phyloP scores from a whole-genome alignment of 2,797 vertebrate species.

The Brachyalestes nurse region DNA sequence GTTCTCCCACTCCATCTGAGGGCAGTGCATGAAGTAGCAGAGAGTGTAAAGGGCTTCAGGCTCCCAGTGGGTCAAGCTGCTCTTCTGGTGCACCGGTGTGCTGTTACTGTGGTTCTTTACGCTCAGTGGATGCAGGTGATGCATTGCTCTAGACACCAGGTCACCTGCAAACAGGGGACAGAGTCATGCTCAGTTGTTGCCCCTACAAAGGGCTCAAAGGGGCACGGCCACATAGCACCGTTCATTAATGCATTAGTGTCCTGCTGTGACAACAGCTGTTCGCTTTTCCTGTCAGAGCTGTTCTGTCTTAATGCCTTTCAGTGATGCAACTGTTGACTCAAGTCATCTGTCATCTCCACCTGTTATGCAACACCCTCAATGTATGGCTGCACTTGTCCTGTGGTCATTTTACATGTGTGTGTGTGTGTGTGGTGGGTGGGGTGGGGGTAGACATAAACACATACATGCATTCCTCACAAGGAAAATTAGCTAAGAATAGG shows the following conservation, averaged over 20 bases:
- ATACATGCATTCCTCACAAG: conserved; percentile 5
- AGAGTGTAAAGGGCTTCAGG: conserved; percentile 95
- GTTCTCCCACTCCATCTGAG: conserved; percentile 97
- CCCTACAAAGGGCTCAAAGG: not conserved
- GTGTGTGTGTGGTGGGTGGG: too few relatives aligned
- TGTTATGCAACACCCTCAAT: conserved; percentile 13
- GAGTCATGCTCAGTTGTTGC: not conserved
- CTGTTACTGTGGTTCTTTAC: conserved; percentile 89
- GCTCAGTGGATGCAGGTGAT: conserved; percentile 92
- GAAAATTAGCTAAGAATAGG: not conserved
- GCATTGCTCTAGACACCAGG: conserved; percentile 94
- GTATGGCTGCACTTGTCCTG: not conserved
- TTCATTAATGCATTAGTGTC: conserved; percentile 16
- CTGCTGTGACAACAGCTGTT: conserved; percentile 15
- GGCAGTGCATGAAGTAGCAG: conserved; percentile 99
- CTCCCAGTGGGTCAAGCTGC: conserved; percentile 89
- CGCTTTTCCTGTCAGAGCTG: not conserved
- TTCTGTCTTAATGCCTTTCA: not conserved
- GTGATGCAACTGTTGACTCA: conserved; percentile 41
- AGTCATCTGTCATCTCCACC: conserved; percentile 31
- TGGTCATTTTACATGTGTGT: not conserved
- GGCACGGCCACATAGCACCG: conserved; percentile 19
- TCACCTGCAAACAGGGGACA: conserved; percentile 81
- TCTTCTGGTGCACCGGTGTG: conserved; percentile 90
- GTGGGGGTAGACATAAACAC: not conserved